Base-by-base conservation (phyloP, 1,140 invertebrate species). In the Propsilocerus akamusi region DNA sequence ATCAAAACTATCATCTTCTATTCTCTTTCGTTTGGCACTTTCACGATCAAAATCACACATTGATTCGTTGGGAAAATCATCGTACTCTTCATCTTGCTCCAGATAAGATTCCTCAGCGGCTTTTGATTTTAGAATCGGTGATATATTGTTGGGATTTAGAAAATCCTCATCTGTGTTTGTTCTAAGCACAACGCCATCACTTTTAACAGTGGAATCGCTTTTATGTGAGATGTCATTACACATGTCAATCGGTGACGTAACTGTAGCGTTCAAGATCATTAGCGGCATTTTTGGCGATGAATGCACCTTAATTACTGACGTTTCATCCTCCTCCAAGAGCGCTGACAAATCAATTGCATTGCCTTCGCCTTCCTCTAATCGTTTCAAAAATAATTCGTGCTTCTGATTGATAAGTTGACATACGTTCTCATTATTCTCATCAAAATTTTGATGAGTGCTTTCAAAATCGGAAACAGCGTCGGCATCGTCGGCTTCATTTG, bases 1-100 rank as follows among this genome's bases (percentile, higher is more conserved):
- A 53, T 52, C 51, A 7, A 63, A 57, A 47, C 62, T 63, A 12
- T 62, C 62, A 7, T 41, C 34, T 41, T 41, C 34, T 5, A 20
- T 41, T 5, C 34, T 14, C 10, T 41, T 14, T 3, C 61, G 54
- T 47, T 65, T 65, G 4, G n/a, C 10, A 8, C 61, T 56, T 41
- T 64, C 64, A 22, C 59, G 28, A 5, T 59, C 59, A 50, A 61
- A 59, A 14, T 4, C 53, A 51, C 25, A 52, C 53, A 12, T 52
- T 55, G 4, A 22, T 11, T 46, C 24, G 7, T 46, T 7, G 12
- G 12, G 26, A 12, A 30, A 6, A 30, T 30, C 26, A 30, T 30
- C 26, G 6, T 30, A 6, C 6, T 30, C 26, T 30, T 30, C n/a
- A 12, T 30, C 26, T 30, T 7, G 7, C 26, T 7, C 7, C 12